These are phyloP conservation scores for Stenoptilia bipunctidactyla DNA, from an alignment of 2,888 invertebrate species.

Conservation along the genomic window DNA sequence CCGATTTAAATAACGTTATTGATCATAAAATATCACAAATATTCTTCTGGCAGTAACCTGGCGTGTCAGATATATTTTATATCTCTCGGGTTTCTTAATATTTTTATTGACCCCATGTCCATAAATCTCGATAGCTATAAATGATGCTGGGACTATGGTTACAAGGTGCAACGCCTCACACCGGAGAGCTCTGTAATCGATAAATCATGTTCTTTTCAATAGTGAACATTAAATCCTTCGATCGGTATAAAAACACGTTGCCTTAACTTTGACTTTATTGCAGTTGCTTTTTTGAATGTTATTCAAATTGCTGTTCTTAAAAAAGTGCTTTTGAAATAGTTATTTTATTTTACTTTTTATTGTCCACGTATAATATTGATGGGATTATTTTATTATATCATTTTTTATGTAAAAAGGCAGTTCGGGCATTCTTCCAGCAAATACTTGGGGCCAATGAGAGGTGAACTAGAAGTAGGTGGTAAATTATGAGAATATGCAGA, in stretches of 20 bases:
- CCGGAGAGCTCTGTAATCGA: constrained; percentile 30
- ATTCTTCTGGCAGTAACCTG: constrained; percentile 20
- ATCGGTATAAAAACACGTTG: constrained; percentile 15
- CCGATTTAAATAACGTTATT: constrained; percentile 36
- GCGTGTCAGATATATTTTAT: constrained; percentile 34
- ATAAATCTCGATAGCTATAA: constrained; percentile 41
- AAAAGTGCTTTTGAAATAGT: too few relatives aligned
- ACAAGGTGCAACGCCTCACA: constrained; percentile 41
- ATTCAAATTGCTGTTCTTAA: too few relatives aligned
- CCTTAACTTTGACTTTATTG: constrained; percentile 21
- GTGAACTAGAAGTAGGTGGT: too few relatives aligned
- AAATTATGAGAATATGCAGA: too few relatives aligned
- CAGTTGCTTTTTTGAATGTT: constrained; percentile 16
- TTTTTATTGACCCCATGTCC: constrained; percentile 43
- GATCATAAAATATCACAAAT: constrained; percentile 34
- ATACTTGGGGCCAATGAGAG: too few relatives aligned
- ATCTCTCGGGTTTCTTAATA: constrained; percentile 34
- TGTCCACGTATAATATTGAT: too few relatives aligned
- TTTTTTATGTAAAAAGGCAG: too few relatives aligned
- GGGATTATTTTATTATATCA: too few relatives aligned
- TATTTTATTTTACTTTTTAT: too few relatives aligned
- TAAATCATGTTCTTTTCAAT: constrained; percentile 36
- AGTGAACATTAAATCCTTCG: constrained; percentile 17
- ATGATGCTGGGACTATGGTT: constrained; percentile 28
- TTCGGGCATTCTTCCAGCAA: too few relatives aligned